These are phyloP conservation scores for Fopius arisanus DNA, from an alignment of 1,140 invertebrate species.

Conservation along the genomic window DNA sequence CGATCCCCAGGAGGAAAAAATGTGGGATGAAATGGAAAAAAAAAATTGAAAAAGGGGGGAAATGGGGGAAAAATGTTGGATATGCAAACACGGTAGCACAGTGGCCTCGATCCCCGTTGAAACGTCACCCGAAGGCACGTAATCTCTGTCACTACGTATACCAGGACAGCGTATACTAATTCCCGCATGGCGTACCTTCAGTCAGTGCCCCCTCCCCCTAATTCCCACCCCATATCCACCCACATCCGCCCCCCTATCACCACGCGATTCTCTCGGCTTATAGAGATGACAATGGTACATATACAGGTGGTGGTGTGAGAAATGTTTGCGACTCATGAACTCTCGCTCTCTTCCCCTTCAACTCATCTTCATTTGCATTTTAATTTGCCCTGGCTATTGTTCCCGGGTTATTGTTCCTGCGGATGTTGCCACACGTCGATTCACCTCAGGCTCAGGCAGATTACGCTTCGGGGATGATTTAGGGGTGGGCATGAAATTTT, in stretches of 20 bases:
- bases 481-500: too few relatives aligned
- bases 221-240: background rate
- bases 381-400: conserved; percentile 46
- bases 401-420: conserved; percentile 37
- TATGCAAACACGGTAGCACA: conserved; percentile 14
- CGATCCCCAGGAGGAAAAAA: conserved; percentile 1
- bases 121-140: conserved; percentile 11
- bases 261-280: background rate
- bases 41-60: background rate
- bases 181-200: conserved; percentile 6
- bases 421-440: background rate
- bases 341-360: conserved; percentile 34
- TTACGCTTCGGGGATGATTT: background rate
- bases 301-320: background rate
- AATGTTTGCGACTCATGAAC: background rate
- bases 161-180: conserved; percentile 10
- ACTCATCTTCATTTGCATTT: conserved; percentile 47
- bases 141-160: conserved; percentile 16
- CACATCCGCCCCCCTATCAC: background rate
- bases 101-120: conserved; percentile 14
- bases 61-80: background rate
- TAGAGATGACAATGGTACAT: background rate
- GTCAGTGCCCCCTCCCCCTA: background rate
- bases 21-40: background rate
- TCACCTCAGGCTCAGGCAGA: background rate